A percentile compares a stretch with the other conserved stretches of the same genome.
Conservation (phyloP, 2,113 vertebrate species). For the Origma solitaria region DNA sequence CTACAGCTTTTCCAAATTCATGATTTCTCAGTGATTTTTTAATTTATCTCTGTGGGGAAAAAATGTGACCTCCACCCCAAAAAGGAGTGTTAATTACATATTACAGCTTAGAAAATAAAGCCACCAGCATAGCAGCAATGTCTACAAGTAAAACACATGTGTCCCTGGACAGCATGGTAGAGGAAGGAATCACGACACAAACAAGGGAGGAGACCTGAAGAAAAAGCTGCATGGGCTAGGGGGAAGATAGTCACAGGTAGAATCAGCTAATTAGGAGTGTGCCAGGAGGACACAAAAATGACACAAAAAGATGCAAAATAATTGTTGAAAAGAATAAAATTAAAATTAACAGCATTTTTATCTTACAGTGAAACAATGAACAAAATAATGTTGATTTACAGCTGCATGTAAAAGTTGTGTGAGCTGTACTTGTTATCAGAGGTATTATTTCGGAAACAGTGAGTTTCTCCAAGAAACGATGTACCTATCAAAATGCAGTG, state of each 20-base stretch:
- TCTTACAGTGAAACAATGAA: neutral
- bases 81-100: rapidly evolving
- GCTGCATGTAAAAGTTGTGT: neutral
- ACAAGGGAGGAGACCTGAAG: neutral
- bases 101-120: neutral
- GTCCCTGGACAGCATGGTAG: neutral
- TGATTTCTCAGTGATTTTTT: neutral
- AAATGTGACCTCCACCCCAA: neutral
- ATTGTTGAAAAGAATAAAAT: neutral
- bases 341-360: neutral
- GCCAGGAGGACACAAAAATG: neutral
- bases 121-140: neutral
- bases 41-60: neutral
- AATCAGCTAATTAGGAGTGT: neutral
- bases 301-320: neutral
- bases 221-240: neutral
- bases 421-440: neutral
- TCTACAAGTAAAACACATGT: rapidly evolving
- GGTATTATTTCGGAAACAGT: neutral
- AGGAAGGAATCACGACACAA: neutral
- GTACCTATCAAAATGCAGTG: neutral
- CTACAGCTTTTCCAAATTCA: neutral
- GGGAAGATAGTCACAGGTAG: neutral
- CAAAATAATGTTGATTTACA: neutral
- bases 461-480: neutral